Conservation (phyloP, 2,113 vertebrate genomes). For the Pseudorhombus dupliciocellatus region DNA sequence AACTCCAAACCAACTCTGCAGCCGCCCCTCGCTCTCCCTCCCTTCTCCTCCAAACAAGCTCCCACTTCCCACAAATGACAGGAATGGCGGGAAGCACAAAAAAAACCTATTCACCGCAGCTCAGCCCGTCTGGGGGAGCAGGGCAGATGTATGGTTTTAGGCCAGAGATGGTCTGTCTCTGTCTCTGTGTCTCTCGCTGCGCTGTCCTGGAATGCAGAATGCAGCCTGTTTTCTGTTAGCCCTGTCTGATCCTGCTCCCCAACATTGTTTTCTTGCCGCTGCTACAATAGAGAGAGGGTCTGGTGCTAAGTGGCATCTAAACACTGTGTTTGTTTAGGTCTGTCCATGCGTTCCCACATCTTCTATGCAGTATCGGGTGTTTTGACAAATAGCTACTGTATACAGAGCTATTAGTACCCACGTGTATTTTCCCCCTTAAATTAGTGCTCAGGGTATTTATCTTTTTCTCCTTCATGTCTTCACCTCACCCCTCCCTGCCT, state of each 20-base stretch:
- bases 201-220: constrained; percentile 62
- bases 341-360: constrained; percentile 14
- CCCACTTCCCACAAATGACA: constrained; percentile 50
- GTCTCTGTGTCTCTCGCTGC: constrained; percentile 44
- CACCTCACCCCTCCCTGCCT: constrained; percentile 24
- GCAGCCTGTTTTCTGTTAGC: constrained; percentile 71
- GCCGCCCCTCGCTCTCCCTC: constrained; percentile 18
- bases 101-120: constrained; percentile 43
- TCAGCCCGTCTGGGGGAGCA: constrained; percentile 45
- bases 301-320: constrained; percentile 53
- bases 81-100: constrained; percentile 48
- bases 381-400: constrained; percentile 35
- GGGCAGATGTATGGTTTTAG: constrained; percentile 59
- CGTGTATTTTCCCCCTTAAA: constrained; percentile 32
- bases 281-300: constrained; percentile 49
- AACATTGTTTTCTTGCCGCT: constrained; percentile 58
- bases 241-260: constrained; percentile 56
- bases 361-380: constrained; percentile 1
- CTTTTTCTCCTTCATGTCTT: constrained; percentile 22
- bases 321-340: constrained; percentile 10
- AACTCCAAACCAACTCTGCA: constrained; percentile 27
- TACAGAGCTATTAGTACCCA: constrained; percentile 10
- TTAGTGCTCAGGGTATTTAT: constrained; percentile 22
- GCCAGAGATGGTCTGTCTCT: constrained; percentile 54
- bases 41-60: constrained; percentile 22